Evolutionary conservation across 2,113 vertebrate species (phyloP).

Genomic region (Eonycteris spelaea): DNA sequence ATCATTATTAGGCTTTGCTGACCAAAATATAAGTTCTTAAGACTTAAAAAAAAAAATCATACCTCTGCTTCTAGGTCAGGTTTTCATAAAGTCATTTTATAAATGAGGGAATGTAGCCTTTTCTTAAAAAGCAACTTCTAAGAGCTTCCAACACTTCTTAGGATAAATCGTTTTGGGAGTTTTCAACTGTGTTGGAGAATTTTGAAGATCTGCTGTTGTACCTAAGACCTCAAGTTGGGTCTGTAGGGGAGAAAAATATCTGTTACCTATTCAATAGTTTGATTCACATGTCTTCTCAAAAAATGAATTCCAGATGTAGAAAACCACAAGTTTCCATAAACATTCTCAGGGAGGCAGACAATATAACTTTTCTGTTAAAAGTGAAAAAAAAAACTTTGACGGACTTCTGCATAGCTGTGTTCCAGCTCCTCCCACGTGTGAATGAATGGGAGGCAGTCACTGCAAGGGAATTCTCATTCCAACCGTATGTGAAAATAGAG

Average conservation of each 20-base stretch:
- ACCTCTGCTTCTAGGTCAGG: background rate
- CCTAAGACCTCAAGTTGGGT: background rate
- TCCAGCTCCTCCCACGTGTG: background rate
- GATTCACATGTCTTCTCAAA: background rate
- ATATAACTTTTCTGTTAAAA: conserved; percentile 54
- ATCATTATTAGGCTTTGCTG: background rate
- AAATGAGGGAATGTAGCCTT: background rate
- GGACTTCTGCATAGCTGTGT: background rate
- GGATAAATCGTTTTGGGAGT: background rate
- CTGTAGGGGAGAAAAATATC: background rate
- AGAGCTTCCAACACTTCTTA: background rate
- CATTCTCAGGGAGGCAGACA: conserved; percentile 45
- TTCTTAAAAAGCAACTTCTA: background rate
- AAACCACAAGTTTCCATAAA: conserved; percentile 34
- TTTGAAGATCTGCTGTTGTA: background rate
- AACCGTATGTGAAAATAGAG: background rate
- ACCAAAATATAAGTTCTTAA: conserved; percentile 26
- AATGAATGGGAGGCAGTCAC: background rate
- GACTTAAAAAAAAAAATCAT: background rate
- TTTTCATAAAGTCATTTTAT: conserved; percentile 30
- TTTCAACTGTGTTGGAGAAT: background rate
- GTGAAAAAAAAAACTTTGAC: conserved; percentile 38
- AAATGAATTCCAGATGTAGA: conserved; percentile 46
- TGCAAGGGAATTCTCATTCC: conserved; percentile 17
- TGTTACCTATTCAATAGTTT: conserved; percentile 32